A percentile compares a stretch with the other conserved stretches of the same genome.
These are phyloP conservation scores for Hestina assimilis DNA, from an alignment of 1,140 invertebrate genomes.

Conservation along the genomic window DNA sequence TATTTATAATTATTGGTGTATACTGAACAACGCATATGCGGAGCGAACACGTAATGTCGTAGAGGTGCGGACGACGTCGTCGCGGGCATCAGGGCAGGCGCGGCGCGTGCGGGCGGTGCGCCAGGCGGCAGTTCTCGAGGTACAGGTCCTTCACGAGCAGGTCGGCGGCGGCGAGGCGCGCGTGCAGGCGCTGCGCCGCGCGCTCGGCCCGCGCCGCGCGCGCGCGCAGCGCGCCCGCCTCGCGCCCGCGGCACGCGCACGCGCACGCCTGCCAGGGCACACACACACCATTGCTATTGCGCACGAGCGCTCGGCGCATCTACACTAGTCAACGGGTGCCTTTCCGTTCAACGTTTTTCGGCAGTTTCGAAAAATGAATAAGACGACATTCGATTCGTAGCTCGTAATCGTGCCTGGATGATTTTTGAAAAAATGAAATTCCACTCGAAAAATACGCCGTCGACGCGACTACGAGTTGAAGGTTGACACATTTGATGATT, in stretches of 20 bases:
- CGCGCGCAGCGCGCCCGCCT: constrained; percentile 44
- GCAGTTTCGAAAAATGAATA: too few species aligned
- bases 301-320: neutral
- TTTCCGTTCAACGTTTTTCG: too few species aligned
- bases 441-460: too few species aligned
- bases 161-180: constrained; percentile 85
- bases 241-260: constrained; percentile 29
- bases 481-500: too few species aligned
- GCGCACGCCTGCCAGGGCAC: constrained; percentile 79
- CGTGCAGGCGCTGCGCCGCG: constrained; percentile 78
- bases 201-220: constrained; percentile 40
- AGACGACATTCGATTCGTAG: too few species aligned
- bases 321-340: too few species aligned
- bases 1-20: neutral
- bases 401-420: too few species aligned
- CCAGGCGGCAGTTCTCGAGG: constrained; percentile 88
- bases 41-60: neutral
- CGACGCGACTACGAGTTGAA: too few species aligned
- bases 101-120: constrained; percentile 47
- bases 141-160: constrained; percentile 87
- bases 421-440: too few species aligned
- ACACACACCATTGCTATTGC: constrained; percentile 71
- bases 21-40: neutral
- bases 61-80: constrained; percentile 13
- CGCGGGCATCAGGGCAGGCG: constrained; percentile 36